Percentiles rank a stretch among this genome's conserved stretches.
phyloP scores from a whole-genome alignment of 2,113 vertebrate species.

The Labeo catla region DNA sequence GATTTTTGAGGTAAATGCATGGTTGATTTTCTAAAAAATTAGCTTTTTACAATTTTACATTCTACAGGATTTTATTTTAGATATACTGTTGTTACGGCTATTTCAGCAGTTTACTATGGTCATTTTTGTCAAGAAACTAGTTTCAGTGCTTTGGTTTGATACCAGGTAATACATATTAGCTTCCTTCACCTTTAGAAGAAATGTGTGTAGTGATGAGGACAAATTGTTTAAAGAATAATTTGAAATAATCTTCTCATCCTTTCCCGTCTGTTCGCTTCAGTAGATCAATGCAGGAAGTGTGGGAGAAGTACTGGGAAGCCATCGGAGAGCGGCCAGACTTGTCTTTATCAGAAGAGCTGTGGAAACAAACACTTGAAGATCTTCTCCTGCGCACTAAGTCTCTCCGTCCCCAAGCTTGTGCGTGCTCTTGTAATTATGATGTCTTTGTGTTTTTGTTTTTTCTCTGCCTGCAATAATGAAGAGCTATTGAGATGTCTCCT shows the following conservation, averaged over 20 bases:
- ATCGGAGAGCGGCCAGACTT: conserved; percentile 25
- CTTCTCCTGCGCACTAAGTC: conserved; percentile 4
- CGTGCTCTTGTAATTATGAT: conserved; percentile 48
- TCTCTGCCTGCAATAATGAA: conserved; percentile 53
- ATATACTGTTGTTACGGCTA: neutral
- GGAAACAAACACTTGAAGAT: conserved; percentile 53
- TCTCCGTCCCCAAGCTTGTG: conserved; percentile 29
- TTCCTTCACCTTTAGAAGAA: neutral
- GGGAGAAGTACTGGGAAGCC: conserved; percentile 45
- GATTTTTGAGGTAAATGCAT: neutral
- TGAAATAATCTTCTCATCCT: neutral
- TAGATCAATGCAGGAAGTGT: conserved; percentile 51
- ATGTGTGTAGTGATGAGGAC: neutral
- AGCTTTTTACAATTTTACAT: no score
- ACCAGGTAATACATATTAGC: neutral
- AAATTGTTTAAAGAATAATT: conserved; percentile 9
- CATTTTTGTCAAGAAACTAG: neutral
- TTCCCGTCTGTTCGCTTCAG: conserved; percentile 24
- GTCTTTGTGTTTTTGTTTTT: conserved; percentile 54
- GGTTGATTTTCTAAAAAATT: neutral
- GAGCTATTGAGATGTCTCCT: conserved; percentile 49
- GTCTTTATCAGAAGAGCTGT: conserved; percentile 41
- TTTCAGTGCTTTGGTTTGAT: neutral
- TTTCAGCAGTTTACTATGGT: neutral
- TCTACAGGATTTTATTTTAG: neutral